Evolutionary conservation across 2,797 vertebrate species (phyloP).

Genomic region (Tangara arthus): DNA sequence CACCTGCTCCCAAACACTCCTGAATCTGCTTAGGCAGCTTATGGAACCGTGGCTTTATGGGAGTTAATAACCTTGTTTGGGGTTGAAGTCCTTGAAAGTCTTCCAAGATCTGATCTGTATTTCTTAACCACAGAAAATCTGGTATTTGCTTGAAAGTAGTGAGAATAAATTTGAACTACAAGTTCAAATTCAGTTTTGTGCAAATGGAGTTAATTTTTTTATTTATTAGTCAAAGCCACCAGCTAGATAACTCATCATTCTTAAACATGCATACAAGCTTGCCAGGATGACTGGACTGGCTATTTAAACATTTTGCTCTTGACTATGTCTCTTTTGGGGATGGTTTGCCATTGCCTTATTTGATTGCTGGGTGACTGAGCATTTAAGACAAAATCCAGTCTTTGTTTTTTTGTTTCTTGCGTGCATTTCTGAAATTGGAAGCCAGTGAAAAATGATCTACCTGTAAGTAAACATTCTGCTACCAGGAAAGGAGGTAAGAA

Average conservation of each 20-base stretch:
- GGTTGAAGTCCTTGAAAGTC: background rate
- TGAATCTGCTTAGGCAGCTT: background rate
- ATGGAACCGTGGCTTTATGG: background rate
- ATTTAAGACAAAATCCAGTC: background rate
- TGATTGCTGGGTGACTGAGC: background rate
- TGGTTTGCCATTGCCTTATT: background rate
- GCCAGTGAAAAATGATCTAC: background rate
- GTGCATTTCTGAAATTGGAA: background rate
- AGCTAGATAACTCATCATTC: background rate
- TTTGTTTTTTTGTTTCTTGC: background rate
- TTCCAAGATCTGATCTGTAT: background rate
- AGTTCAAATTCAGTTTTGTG: background rate
- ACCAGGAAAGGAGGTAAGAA: background rate
- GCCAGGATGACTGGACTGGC: background rate
- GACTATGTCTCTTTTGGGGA: background rate
- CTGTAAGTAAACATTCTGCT: background rate
- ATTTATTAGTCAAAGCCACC: background rate
- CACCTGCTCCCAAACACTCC: background rate
- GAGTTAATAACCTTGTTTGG: background rate
- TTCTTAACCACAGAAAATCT: background rate
- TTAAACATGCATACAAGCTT: background rate
- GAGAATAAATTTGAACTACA: background rate
- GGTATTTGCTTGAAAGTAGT: background rate
- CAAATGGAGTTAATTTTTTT: background rate
- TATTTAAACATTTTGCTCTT: background rate